Evolutionary conservation across 2,888 invertebrate species (phyloP).

Genomic region (Fragum whitleyi): DNA sequence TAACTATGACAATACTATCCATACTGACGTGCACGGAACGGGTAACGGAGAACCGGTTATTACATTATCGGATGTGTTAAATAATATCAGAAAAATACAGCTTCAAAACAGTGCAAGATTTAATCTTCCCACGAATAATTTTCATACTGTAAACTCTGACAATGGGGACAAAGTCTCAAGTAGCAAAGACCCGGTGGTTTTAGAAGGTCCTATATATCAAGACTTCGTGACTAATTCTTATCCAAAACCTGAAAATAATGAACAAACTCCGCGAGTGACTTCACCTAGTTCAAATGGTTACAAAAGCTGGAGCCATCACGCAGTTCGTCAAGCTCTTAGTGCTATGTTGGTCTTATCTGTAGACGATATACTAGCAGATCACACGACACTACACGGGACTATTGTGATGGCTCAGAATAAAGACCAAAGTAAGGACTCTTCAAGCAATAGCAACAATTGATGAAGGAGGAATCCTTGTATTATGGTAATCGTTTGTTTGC

Average conservation of each 20-base stretch:
- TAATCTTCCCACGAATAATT: conserved; percentile 36
- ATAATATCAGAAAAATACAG: conserved; percentile 49
- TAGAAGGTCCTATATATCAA: conserved; percentile 38
- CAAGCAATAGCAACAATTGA: conserved; percentile 28
- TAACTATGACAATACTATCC: not conserved
- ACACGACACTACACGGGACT: conserved; percentile 54
- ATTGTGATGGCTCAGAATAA: conserved; percentile 40
- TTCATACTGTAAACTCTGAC: conserved; percentile 28
- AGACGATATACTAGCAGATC: conserved; percentile 55
- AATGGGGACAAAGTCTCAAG: conserved; percentile 23
- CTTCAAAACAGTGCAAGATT: conserved; percentile 43
- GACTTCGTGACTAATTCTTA: conserved; percentile 15
- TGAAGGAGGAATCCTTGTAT: not conserved
- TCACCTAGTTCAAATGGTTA: not conserved
- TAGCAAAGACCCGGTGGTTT: conserved; percentile 20
- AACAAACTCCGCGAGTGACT: not conserved
- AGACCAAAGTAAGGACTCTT: conserved; percentile 26
- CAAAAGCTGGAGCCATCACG: conserved; percentile 12
- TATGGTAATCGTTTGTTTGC: too few species aligned
- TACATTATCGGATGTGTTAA: conserved; percentile 42
- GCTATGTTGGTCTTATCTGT: conserved; percentile 59
- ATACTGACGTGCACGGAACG: not conserved
- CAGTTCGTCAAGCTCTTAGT: conserved; percentile 33
- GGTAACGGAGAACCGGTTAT: conserved; percentile 18
- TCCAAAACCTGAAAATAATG: not conserved